phyloP scores from a whole-genome alignment of 1,140 invertebrate species.

The Drosophila biarmipes region DNA sequence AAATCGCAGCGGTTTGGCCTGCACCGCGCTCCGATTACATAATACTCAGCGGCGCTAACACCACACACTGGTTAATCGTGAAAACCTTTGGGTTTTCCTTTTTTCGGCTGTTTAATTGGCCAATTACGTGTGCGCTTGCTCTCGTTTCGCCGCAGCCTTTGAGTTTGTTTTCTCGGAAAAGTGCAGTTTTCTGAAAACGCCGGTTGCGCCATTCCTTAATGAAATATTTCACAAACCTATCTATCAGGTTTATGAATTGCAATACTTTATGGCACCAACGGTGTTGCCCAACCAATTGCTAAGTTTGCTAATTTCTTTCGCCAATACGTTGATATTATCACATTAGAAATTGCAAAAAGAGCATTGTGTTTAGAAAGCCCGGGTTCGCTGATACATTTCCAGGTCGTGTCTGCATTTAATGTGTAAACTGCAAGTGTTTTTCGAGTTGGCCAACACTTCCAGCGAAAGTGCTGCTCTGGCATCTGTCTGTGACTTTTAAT shows the following conservation, averaged over 20 bases:
- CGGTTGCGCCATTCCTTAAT: neutral
- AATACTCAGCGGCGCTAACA: constrained; percentile 22
- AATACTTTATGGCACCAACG: neutral
- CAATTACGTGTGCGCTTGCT: constrained; percentile 24
- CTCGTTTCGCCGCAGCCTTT: constrained; percentile 6
- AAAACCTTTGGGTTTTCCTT: constrained; percentile 20
- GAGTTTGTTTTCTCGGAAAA: constrained; percentile 6
- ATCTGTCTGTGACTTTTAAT: constrained; percentile 17
- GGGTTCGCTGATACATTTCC: neutral
- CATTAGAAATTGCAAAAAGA: neutral
- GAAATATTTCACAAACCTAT: neutral
- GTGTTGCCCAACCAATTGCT: neutral
- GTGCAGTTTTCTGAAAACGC: neutral
- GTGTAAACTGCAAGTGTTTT: neutral
- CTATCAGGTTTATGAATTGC: neutral
- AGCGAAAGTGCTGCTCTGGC: neutral
- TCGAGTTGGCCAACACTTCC: neutral
- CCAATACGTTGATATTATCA: neutral
- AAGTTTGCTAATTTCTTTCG: neutral
- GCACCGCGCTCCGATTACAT: no score
- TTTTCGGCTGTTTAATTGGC: constrained; percentile 20
- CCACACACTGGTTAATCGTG: constrained; percentile 23
- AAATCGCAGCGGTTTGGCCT: constrained; percentile 5
- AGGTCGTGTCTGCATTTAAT: neutral
- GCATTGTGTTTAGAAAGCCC: neutral